Conservation (phyloP, 2,797 vertebrate species). For the Malacoctenus gilli region DNA sequence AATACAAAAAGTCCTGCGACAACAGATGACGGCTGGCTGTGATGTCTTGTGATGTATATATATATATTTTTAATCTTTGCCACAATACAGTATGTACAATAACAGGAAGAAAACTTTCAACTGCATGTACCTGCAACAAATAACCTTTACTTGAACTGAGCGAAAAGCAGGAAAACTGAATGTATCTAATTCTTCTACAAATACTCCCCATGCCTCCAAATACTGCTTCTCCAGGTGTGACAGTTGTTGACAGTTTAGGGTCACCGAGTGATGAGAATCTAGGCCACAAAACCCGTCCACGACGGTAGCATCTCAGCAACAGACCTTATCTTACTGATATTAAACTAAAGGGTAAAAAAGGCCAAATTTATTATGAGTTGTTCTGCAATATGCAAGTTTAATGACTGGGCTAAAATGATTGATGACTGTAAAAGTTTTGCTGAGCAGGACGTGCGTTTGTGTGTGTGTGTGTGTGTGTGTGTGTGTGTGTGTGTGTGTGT, state of each 20-base stretch:
- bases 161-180: neutral
- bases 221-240: conserved; percentile 19
- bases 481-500: neutral
- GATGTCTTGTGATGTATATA: conserved; percentile 46
- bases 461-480: neutral
- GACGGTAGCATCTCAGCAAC: no score
- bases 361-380: neutral
- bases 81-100: conserved; percentile 3
- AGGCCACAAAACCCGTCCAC: conserved; percentile 18
- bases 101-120: neutral
- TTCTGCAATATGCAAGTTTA: conserved; percentile 1
- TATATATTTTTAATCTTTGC: conserved; percentile 41
- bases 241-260: conserved; percentile 43
- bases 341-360: no score
- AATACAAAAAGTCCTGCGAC: conserved; percentile 47
- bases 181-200: conserved; percentile 12
- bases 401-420: conserved; percentile 11
- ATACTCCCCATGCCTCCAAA: conserved; percentile 13
- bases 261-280: conserved; percentile 36
- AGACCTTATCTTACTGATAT: no score
- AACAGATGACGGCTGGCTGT: conserved; percentile 31
- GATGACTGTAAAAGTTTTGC: conserved; percentile 22
- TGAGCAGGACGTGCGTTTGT: neutral
- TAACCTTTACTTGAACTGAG: neutral
- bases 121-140: neutral